Percentiles rank a stretch among this genome's conserved stretches.
These are phyloP conservation scores for Antedon bifida DNA, from an alignment of 35 echinoderm and acorn worm genomes.

Conservation along the genomic window DNA sequence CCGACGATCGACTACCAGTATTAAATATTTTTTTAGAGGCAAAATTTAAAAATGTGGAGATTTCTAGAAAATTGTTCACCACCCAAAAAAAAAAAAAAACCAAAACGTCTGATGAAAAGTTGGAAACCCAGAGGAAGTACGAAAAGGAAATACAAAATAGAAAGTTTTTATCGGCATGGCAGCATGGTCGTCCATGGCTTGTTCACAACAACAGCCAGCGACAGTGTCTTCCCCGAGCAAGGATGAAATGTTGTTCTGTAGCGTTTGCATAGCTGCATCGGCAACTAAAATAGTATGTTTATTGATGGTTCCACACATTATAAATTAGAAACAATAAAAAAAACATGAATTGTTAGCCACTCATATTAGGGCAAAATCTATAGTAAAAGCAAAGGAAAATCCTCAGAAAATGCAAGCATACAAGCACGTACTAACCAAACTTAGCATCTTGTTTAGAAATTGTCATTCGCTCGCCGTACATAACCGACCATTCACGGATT, in stretches of 20 bases:
- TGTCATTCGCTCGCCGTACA: conserved; percentile 4
- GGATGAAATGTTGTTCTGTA: neutral
- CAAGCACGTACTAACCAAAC: neutral
- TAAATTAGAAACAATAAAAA: neutral
- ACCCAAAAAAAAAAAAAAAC: too few species aligned
- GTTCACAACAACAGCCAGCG: neutral
- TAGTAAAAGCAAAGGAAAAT: too few species aligned
- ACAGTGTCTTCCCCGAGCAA: neutral
- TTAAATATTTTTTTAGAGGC: too few species aligned
- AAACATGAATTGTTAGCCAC: neutral
- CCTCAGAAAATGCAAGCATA: too few species aligned
- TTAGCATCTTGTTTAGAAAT: conserved; percentile 4
- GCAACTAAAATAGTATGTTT: neutral
- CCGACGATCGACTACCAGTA: too few species aligned
- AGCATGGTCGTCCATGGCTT: neutral
- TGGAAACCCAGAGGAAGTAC: neutral
- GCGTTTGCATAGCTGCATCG: neutral
- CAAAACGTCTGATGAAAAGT: neutral
- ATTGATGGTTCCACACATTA: neutral
- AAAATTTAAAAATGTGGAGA: too few species aligned
- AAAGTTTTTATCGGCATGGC: neutral
- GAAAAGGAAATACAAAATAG: neutral
- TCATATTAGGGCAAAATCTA: too few species aligned
- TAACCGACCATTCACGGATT: conserved; percentile 8
- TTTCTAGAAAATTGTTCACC: too few species aligned